Evolutionary conservation across 2,888 invertebrate species (phyloP), one percentile per base, ranked within the genome.

Genomic region (Phragmatobia fuliginosa): DNA sequence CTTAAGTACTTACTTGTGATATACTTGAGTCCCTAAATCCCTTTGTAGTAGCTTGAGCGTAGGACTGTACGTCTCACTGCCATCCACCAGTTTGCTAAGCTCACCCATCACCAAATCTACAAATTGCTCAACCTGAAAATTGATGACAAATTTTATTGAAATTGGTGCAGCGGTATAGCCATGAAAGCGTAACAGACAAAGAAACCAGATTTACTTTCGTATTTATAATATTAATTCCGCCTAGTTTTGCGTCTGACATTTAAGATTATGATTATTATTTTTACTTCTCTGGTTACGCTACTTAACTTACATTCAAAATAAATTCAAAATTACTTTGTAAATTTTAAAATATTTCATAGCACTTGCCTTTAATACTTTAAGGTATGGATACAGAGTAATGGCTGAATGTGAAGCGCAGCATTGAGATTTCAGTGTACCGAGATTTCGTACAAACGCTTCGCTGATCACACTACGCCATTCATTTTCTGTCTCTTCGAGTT

Each of bases 61-160:
- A 0, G 97, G 97, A 88, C 98, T 98, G 89, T 97, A 98, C 0
- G 97, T 96, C 87, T 98, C 98, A 0, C 98, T 98, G 10, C 97
- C 97, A 82, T 97, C 96, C 0, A 97, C 97, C 18, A 98, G 85
- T 81, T 96, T 96, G 80, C 95, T 96, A 11, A 98, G 95, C 90
- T 98, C 98, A 69, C 96, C 94, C 81, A 97, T 92, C 60, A 97
- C 95, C 65, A 97, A 95, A 63, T 96, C 94, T 4, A 97, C 94
- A 83, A 96, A 96, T 75, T 96, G 94, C 7, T 93, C 90, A 62
- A 88, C 89, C 95, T 95, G 83, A 5, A 83, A 33, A 10, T 60
- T 31, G 21, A 60, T 14, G 32, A n/a, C n/a, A n/a, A n/a, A n/a
- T n/a, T n/a, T n/a, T n/a, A n/a, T n/a, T n/a, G n/a, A n/a, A n/a